A percentile compares a stretch with the other conserved stretches of the same genome.
Conservation (phyloP, 2,888 invertebrate genomes). For the Argyra leucocephala region DNA sequence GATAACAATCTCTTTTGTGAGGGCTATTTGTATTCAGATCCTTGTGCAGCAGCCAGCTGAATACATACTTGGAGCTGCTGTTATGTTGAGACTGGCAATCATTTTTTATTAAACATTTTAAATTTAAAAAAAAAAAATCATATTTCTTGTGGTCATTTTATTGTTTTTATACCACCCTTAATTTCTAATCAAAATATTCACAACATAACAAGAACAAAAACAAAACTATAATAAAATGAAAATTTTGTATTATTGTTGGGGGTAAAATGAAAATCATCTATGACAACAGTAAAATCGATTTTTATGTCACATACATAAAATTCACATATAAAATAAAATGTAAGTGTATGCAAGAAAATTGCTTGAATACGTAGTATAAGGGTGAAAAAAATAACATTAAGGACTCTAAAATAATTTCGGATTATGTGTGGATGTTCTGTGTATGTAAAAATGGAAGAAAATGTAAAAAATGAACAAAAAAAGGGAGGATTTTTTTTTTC, state of each 20-base stretch:
- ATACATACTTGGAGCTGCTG: too few relatives aligned
- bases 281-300: conserved; percentile 31
- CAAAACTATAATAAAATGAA: conserved; percentile 12
- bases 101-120: too few relatives aligned
- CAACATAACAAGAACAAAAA: conserved; percentile 19
- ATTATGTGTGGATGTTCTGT: not conserved
- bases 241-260: conserved; percentile 8
- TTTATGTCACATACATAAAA: conserved; percentile 31
- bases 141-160: too few relatives aligned
- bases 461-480: not conserved
- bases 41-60: too few relatives aligned
- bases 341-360: conserved; percentile 1
- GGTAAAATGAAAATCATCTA: conserved; percentile 27
- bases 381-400: not conserved
- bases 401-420: not conserved
- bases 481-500: not conserved
- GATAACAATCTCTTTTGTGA: too few relatives aligned
- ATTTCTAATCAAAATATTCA: not conserved
- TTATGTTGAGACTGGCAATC: too few relatives aligned
- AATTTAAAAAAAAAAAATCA: too few relatives aligned
- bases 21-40: too few relatives aligned
- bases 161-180: not conserved
- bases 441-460: conserved; percentile 4
- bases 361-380: not conserved
- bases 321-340: conserved; percentile 17